Evolutionary conservation across 1,140 invertebrate genomes (phyloP).

Genomic region (Bombus polaris): DNA sequence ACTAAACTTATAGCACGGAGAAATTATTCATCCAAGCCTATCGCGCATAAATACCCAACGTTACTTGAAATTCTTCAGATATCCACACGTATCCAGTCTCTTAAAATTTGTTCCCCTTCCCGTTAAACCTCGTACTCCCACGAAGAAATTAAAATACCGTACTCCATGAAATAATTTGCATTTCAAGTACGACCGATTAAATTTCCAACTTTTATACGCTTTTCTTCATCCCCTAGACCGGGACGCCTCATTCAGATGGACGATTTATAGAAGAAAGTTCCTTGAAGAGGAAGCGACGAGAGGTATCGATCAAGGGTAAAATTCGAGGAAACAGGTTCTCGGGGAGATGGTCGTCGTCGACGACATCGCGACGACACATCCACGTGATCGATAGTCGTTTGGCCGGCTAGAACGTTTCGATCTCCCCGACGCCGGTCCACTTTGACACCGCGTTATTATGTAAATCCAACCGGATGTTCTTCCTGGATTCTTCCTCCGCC

Average conservation of each 20-base stretch:
- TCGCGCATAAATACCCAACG: background rate
- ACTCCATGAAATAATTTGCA: background rate
- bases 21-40: background rate
- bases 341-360: slow-evolving; percentile 30
- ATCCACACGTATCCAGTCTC: background rate
- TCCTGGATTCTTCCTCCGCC: slow-evolving; percentile 25
- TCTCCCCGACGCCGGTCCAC: slow-evolving; percentile 1
- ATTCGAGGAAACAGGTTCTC: slow-evolving; percentile 50
- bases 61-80: background rate
- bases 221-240: background rate
- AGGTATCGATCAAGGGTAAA: slow-evolving; percentile 20
- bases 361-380: slow-evolving; percentile 50
- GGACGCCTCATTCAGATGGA: background rate
- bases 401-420: slow-evolving; percentile 7
- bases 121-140: no score
- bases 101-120: background rate
- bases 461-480: slow-evolving; percentile 63
- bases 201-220: background rate
- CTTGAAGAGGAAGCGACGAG: background rate
- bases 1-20: background rate
- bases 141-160: background rate
- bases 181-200: background rate
- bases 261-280: slow-evolving; percentile 15
- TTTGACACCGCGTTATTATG: slow-evolving; percentile 58
- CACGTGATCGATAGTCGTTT: slow-evolving; percentile 61